phyloP scores from a whole-genome alignment of 1,140 invertebrate species.

The Pygmarrhopalites habei region DNA sequence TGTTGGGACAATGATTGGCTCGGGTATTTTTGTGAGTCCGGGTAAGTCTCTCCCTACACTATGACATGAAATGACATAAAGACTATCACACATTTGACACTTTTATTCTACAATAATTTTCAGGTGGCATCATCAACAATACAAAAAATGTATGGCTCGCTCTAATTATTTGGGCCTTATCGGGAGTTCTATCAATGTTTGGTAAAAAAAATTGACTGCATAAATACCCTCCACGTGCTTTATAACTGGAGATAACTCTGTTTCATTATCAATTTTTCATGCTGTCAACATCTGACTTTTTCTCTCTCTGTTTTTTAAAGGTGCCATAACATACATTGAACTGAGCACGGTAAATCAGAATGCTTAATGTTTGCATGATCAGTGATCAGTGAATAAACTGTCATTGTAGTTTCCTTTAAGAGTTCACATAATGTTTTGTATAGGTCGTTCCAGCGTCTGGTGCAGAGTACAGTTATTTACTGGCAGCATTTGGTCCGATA shows the following conservation, averaged over 20 bases:
- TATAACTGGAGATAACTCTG: not conserved
- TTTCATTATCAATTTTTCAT: not conserved
- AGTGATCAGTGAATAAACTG: too few relatives aligned
- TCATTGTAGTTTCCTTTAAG: too few relatives aligned
- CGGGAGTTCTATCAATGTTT: constrained; percentile 72
- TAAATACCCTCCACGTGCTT: not conserved
- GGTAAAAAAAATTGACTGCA: constrained; percentile 52
- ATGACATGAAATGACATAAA: too few relatives aligned
- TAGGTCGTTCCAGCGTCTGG: constrained; percentile 74
- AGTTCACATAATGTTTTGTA: too few relatives aligned
- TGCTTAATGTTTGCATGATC: too few relatives aligned
- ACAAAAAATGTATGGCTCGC: constrained; percentile 75
- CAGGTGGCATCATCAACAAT: constrained; percentile 66
- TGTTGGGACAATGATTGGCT: constrained; percentile 43
- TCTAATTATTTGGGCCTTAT: constrained; percentile 70
- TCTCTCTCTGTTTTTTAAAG: constrained; percentile 1
- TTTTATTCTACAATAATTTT: too few relatives aligned
- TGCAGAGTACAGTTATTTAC: constrained; percentile 72
- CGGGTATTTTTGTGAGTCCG: constrained; percentile 84
- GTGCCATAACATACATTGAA: constrained; percentile 26
- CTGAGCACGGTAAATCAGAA: too few relatives aligned
- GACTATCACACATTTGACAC: too few relatives aligned
- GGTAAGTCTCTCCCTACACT: too few relatives aligned
- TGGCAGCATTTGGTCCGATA: constrained; percentile 57
- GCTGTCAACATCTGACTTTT: not conserved